A percentile compares a stretch with the other conserved stretches of the same genome.
Conservation (phyloP, 2,113 vertebrate genomes). For the Cercopithecus mona region DNA sequence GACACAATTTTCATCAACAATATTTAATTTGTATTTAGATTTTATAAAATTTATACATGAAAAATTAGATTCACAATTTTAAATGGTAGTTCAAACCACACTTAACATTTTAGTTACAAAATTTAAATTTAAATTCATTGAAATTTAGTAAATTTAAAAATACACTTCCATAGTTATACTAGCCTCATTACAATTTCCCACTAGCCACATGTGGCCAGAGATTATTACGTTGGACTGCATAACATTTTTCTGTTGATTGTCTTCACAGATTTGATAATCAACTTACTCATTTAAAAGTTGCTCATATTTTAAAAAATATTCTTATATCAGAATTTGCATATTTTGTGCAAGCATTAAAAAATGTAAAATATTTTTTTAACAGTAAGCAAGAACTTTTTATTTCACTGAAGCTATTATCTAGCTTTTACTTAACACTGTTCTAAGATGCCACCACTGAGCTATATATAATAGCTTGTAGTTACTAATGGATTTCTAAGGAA, state of each 20-base stretch:
- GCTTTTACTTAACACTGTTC: background rate
- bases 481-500: background rate
- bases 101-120: background rate
- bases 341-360: background rate
- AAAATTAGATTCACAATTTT: background rate
- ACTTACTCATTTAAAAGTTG: background rate
- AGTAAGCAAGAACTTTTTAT: background rate
- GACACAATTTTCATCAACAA: background rate
- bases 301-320: background rate
- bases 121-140: background rate
- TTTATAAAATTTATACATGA: background rate
- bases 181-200: background rate
- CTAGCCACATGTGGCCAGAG: background rate
- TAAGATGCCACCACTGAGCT: background rate
- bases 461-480: background rate
- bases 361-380: background rate
- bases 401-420: background rate
- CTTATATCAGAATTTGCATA: background rate
- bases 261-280: background rate
- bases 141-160: background rate
- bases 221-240: background rate
- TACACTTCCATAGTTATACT: background rate
- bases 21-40: background rate
- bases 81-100: background rate
- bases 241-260: background rate